These are phyloP conservation scores for Oppia nitens DNA, from an alignment of 1,140 invertebrate genomes.

Conservation along the genomic window DNA sequence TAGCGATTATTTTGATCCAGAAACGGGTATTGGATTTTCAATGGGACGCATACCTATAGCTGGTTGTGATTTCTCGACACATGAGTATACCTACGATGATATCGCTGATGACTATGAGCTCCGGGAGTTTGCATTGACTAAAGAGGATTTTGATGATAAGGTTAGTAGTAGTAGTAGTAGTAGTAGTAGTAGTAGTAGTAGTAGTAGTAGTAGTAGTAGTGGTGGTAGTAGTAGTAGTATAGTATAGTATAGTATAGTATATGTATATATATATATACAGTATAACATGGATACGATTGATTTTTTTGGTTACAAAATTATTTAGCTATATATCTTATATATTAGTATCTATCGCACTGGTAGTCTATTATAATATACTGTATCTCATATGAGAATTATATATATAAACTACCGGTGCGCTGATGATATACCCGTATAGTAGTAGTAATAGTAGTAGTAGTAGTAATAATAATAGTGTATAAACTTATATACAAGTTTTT, in stretches of 20 bases:
- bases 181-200: no score
- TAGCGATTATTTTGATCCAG: conserved; percentile 9
- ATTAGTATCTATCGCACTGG: no score
- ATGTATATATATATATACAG: background rate
- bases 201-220: no score
- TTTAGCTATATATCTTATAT: background rate
- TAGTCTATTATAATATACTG: no score
- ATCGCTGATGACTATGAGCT: conserved; percentile 40
- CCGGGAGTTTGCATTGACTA: conserved; percentile 42
- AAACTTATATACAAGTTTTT: no score
- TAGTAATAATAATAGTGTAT: no score
- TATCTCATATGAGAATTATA: no score
- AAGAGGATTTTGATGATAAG: conserved; percentile 48
- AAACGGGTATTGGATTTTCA: conserved; percentile 46
- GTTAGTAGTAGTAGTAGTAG: conserved; percentile 29
- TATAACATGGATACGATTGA: background rate
- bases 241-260: no score
- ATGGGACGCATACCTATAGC: conserved; percentile 59
- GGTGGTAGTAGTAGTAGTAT: no score
- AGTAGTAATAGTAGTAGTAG: no score
- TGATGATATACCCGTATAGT: no score
- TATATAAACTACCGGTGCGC: no score
- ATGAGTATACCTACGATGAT: conserved; percentile 47
- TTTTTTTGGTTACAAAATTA: background rate
- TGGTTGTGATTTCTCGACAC: conserved; percentile 59